A percentile compares a stretch with the other conserved stretches of the same genome.
phyloP scores from a whole-genome alignment of 1,140 invertebrate genomes.

The Penaeus chinensis region DNA sequence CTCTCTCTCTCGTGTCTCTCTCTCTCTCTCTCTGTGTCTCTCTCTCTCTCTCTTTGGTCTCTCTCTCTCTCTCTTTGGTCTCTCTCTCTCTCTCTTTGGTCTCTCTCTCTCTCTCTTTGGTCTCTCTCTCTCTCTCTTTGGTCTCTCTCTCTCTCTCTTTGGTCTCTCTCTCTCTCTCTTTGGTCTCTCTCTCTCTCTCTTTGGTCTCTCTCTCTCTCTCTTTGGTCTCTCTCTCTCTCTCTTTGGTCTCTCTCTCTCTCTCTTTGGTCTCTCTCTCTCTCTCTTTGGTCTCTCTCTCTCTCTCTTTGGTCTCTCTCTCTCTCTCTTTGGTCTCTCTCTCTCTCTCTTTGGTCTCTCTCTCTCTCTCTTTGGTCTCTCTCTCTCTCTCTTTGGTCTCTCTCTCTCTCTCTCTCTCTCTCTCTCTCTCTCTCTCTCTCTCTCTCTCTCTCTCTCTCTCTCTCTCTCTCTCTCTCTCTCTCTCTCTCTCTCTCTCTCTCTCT shows the following conservation, averaged over 20 bases:
- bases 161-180: too few species aligned
- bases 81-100: too few species aligned
- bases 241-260: too few species aligned
- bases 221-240: background rate
- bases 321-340: background rate
- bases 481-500: background rate
- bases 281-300: background rate
- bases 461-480: background rate
- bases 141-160: too few species aligned
- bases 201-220: too few species aligned
- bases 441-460: background rate
- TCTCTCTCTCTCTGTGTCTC: too few species aligned
- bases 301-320: background rate
- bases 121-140: too few species aligned
- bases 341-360: background rate
- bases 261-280: constrained; percentile 3
- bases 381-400: background rate
- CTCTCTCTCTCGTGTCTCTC: too few species aligned
- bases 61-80: too few species aligned
- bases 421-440: background rate
- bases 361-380: background rate
- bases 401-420: background rate
- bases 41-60: too few species aligned
- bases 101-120: too few species aligned
- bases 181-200: too few species aligned